A percentile compares a stretch with the other conserved stretches of the same genome.
phyloP scores from a whole-genome alignment of 2,113 vertebrate genomes.

The Pseudorectes ferrugineus region DNA sequence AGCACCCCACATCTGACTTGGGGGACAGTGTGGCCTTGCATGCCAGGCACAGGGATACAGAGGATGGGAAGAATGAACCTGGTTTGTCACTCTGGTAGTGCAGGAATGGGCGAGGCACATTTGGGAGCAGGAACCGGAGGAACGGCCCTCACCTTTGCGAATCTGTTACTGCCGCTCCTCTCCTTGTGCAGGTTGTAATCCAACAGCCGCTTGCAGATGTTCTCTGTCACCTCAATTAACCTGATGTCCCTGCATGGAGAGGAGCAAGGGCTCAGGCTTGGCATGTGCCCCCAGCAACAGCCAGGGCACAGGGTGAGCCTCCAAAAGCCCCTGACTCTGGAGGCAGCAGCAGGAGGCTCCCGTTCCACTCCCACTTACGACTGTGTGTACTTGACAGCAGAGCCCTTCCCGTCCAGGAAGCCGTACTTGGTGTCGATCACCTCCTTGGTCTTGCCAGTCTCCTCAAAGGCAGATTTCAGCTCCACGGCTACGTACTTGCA shows the following conservation, averaged over 20 bases:
- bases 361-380: constrained; percentile 79
- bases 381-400: constrained; percentile 90
- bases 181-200: constrained; percentile 97
- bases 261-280: background rate
- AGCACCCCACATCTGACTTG: background rate
- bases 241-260: constrained; percentile 83
- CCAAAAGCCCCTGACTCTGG: fast-evolving
- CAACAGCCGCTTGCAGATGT: constrained; percentile 92
- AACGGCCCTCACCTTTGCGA: constrained; percentile 84
- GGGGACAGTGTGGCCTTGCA: fast-evolving
- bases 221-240: constrained; percentile 93
- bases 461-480: constrained; percentile 93
- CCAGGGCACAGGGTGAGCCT: background rate
- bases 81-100: fast-evolving
- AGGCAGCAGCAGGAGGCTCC: background rate
- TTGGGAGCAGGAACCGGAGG: background rate
- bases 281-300: background rate
- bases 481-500: constrained; percentile 95
- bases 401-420: constrained; percentile 86
- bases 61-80: background rate
- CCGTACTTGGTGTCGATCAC: constrained; percentile 90
- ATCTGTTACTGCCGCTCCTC: constrained; percentile 91
- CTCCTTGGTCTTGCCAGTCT: constrained; percentile 92
- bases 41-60: fast-evolving
- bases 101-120: fast-evolving